Percentiles rank a stretch among this genome's conserved stretches.
Conservation (phyloP, 2,888 invertebrate genomes). For the Microctonus brassicae region DNA sequence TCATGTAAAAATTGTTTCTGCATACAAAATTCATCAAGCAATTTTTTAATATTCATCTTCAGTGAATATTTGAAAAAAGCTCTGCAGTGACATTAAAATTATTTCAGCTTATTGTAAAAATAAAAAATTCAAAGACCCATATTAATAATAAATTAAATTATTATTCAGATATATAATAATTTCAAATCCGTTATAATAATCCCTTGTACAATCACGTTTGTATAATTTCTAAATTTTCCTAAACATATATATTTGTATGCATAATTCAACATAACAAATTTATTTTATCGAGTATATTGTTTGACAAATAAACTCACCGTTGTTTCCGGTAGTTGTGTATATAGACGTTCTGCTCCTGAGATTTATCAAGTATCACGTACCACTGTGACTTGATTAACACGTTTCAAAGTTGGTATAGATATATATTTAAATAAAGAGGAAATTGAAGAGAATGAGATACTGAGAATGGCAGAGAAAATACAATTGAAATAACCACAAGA, state of each 20-base stretch:
- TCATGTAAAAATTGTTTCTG: too few relatives aligned
- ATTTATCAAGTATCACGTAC: constrained; percentile 4
- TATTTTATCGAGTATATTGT: not conserved
- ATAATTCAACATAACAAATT: not conserved
- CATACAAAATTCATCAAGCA: too few relatives aligned
- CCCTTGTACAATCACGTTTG: not conserved
- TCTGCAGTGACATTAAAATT: too few relatives aligned
- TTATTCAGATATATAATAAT: too few relatives aligned
- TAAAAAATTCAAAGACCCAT: too few relatives aligned
- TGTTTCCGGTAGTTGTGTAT: not conserved
- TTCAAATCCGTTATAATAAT: too few relatives aligned
- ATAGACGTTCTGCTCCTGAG: not conserved
- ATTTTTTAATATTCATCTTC: too few relatives aligned
- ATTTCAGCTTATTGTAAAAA: too few relatives aligned
- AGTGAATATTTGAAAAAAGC: too few relatives aligned
- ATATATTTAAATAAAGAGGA: not conserved
- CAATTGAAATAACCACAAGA: not conserved
- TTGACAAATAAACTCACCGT: not conserved
- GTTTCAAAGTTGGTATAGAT: not conserved
- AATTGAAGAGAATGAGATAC: not conserved
- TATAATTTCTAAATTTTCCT: too few relatives aligned
- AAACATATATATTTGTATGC: not conserved
- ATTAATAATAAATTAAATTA: too few relatives aligned
- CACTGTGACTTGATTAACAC: constrained; percentile 3
- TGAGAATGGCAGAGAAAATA: not conserved